Conservation (phyloP, 2,797 vertebrate genomes). For the Platalea minor region DNA sequence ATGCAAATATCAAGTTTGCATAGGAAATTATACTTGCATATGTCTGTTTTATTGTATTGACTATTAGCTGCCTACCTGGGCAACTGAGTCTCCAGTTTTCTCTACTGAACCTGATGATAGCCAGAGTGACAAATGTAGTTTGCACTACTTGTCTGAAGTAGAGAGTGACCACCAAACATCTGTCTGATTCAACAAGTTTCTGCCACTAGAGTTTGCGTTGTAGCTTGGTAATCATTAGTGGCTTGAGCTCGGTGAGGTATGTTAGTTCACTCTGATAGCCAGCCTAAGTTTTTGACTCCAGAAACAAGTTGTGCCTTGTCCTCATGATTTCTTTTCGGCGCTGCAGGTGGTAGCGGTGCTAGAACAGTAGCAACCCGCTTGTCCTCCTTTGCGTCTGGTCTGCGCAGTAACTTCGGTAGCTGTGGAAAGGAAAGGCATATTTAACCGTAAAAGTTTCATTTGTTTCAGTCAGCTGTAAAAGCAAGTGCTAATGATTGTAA, state of each 20-base stretch:
- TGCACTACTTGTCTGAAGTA: background rate
- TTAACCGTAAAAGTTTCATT: background rate
- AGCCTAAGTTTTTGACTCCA: background rate
- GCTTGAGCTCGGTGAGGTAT: background rate
- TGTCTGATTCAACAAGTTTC: background rate
- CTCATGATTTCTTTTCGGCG: background rate
- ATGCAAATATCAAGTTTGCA: background rate
- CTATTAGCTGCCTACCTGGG: background rate
- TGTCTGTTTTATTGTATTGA: background rate
- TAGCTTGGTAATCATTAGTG: background rate
- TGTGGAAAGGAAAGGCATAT: background rate
- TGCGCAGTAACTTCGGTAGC: background rate
- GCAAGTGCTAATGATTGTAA: background rate
- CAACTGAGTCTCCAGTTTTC: background rate
- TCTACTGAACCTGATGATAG: background rate
- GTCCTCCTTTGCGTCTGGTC: background rate
- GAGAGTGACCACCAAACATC: background rate
- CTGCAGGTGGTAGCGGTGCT: background rate
- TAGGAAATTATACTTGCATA: background rate
- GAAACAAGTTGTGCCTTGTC: background rate
- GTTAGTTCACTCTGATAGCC: background rate
- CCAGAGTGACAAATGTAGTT: background rate
- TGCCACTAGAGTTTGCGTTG: background rate
- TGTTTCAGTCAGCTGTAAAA: background rate
- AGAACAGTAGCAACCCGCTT: background rate